A percentile compares a stretch with the other conserved stretches of the same genome.
Conservation (phyloP, 1,140 invertebrate genomes). For the Nasonia longicornis region DNA sequence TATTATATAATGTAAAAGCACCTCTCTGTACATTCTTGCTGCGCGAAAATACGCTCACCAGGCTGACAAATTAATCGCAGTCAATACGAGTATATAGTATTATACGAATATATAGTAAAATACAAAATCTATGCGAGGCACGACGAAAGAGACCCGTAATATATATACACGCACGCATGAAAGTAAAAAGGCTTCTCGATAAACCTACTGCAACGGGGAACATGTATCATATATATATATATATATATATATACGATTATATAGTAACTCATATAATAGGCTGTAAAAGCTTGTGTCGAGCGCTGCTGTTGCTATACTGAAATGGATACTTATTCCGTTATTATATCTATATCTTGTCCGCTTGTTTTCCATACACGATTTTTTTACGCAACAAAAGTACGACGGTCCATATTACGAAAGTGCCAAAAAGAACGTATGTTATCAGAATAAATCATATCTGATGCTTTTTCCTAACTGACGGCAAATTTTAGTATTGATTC, state of each 20-base stretch:
- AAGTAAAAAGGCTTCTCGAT: not conserved
- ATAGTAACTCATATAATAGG: not conserved
- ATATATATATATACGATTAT: too few relatives aligned
- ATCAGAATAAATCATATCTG: not conserved
- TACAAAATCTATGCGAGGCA: not conserved
- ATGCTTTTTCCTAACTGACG: not conserved
- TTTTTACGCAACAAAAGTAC: not conserved
- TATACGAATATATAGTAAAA: not conserved
- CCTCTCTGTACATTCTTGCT: not conserved
- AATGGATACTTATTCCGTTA: too few relatives aligned
- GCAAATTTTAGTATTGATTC: not conserved
- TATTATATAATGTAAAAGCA: not conserved
- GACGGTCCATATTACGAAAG: constrained; percentile 31
- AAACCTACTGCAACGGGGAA: too few relatives aligned
- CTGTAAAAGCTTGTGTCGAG: not conserved
- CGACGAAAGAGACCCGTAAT: not conserved
- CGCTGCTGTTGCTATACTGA: not conserved
- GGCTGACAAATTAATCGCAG: not conserved
- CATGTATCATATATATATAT: not conserved
- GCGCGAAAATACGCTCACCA: constrained; percentile 14
- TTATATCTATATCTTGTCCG: not conserved
- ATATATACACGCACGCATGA: not conserved
- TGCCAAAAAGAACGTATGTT: constrained; percentile 41
- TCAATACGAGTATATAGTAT: not conserved
- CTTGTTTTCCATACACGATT: not conserved